phyloP scores from a whole-genome alignment of 1,140 invertebrate species.

The Ptiloglossa arizonensis region DNA sequence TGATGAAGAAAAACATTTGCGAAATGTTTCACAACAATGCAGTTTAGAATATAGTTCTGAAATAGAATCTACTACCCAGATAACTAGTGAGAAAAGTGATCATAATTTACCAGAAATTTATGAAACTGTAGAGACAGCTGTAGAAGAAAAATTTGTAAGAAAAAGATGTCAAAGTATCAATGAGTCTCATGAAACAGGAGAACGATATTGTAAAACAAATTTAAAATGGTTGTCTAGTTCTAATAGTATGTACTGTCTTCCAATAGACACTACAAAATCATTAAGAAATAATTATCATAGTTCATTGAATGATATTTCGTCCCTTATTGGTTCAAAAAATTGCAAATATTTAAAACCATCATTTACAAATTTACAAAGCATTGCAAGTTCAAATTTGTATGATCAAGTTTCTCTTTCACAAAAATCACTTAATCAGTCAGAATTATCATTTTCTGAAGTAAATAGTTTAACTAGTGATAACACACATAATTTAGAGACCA shows the following conservation, averaged over 20 bases:
- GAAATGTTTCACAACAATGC: slow-evolving; percentile 83
- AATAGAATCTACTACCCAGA: slow-evolving; percentile 86
- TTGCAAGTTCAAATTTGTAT: slow-evolving; percentile 58
- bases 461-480: slow-evolving; percentile 63
- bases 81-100: slow-evolving; percentile 79
- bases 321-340: slow-evolving; percentile 69
- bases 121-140: slow-evolving; percentile 57
- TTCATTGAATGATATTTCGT: slow-evolving; percentile 74
- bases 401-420: slow-evolving; percentile 57
- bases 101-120: slow-evolving; percentile 77
- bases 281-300: slow-evolving; percentile 70
- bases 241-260: slow-evolving; percentile 73
- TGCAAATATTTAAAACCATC: slow-evolving; percentile 69
- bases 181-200: slow-evolving; percentile 48
- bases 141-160: slow-evolving; percentile 26
- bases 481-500: slow-evolving; percentile 40
- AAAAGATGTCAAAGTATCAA: slow-evolving; percentile 52
- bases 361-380: slow-evolving; percentile 66
- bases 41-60: slow-evolving; percentile 89
- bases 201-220: slow-evolving; percentile 24
- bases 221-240: slow-evolving; percentile 67
- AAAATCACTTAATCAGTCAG: slow-evolving; percentile 60
- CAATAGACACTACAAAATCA: slow-evolving; percentile 62
- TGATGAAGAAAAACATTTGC: slow-evolving; percentile 79
- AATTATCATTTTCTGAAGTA: slow-evolving; percentile 55